Evolutionary conservation across 2,113 vertebrate genomes (phyloP), one percentile per base, ranked within the genome.

Genomic region (Thymallus thymallus): DNA sequence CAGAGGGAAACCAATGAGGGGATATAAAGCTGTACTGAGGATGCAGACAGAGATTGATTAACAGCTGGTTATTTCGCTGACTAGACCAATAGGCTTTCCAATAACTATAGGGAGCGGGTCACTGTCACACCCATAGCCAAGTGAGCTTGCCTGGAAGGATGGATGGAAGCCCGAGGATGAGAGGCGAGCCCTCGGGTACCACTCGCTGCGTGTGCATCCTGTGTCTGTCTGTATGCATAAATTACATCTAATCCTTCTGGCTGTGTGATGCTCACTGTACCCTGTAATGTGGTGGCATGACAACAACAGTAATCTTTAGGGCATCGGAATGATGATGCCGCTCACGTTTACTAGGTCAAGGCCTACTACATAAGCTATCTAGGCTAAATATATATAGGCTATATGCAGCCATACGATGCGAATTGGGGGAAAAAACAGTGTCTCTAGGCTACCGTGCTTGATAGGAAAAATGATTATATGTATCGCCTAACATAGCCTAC

Each of bases 101-200:
- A 32, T 30, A 30, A 32, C 29, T 18, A 58, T 9, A 6, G 61
- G 41, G 61, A 56, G 41, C 35, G 26, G 74, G 32, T 12, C 30
- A 51, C 56, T 12, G 41, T 1, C n/a, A 26, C 1, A 22, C n/a
- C 13, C 29, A 35, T 4, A 24, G 18, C 48, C 32, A 62, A 13
- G 35, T 1, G 32, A n/a, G 22, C 32, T 18, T 32, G 74, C 76
- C 46, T 67, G 75, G 30, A 51, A 56, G 76, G 73, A 68, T 46
- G 73, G 23, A 23, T 23, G 30, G 18, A 16, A 30, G 74, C 30
- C 23, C 24, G 62, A 64, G 24, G 62, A 64, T 64, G 62, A 79
- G 85, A 83, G 83, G 77, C 83, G 29, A 80, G 82, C 73, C 62
- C 26, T 4, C 71, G 79, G 81, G 84, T 63, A 82, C 79, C 82